These are phyloP conservation scores for Catharus minimus DNA, from an alignment of 2,113 vertebrate genomes.

Conservation along the genomic window DNA sequence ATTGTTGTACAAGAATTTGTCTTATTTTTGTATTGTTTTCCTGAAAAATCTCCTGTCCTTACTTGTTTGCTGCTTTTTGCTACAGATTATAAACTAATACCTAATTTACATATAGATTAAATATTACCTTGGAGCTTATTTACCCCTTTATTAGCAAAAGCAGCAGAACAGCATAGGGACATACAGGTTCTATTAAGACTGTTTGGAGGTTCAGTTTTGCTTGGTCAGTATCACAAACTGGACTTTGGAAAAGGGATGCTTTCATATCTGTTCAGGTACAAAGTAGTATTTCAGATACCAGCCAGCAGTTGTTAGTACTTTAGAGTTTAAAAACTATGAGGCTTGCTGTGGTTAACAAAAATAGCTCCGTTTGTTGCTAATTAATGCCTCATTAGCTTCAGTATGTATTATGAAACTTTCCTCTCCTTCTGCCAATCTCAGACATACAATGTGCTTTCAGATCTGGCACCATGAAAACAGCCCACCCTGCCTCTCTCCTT, in stretches of 20 bases:
- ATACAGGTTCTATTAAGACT: slow-evolving; percentile 21
- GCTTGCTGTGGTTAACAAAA: neutral
- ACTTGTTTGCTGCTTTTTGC: slow-evolving; percentile 34
- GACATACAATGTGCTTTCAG: neutral
- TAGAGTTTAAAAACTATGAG: neutral
- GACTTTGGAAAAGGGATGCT: neutral
- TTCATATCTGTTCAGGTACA: neutral
- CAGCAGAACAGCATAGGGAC: slow-evolving; percentile 36
- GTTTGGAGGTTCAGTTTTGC: neutral
- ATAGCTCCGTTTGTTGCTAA: neutral
- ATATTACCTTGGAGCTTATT: slow-evolving; percentile 68
- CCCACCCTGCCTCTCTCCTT: neutral
- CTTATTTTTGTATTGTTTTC: slow-evolving; percentile 58
- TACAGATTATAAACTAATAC: slow-evolving; percentile 49
- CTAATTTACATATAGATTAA: slow-evolving; percentile 75
- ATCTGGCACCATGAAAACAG: neutral
- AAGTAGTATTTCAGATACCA: neutral
- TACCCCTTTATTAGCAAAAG: slow-evolving; percentile 59
- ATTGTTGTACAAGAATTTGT: slow-evolving; percentile 40
- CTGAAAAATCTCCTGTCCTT: slow-evolving; percentile 1
- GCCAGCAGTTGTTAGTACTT: neutral
- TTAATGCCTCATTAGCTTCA: neutral
- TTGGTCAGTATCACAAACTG: neutral
- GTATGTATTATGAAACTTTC: neutral
- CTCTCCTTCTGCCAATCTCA: neutral